A percentile compares a stretch with the other conserved stretches of the same genome.
These are phyloP conservation scores for Lophius piscatorius DNA, from an alignment of 2,113 vertebrate species.

Conservation along the genomic window DNA sequence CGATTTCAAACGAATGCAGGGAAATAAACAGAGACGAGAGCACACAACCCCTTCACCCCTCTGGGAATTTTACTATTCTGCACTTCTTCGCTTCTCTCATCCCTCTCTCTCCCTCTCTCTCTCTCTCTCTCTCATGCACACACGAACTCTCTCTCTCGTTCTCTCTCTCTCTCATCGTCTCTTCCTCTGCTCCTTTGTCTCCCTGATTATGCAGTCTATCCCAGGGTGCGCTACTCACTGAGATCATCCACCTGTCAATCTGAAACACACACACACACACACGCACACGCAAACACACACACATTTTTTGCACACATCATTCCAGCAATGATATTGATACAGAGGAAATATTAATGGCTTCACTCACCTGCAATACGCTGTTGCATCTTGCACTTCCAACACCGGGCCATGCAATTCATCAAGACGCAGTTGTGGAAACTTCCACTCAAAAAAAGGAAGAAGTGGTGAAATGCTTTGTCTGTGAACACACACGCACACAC, in stretches of 20 bases:
- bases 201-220: constrained; percentile 85
- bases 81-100: constrained; percentile 79
- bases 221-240: constrained; percentile 81
- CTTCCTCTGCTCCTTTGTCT: constrained; percentile 83
- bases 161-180: constrained; percentile 52
- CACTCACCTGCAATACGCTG: constrained; percentile 77
- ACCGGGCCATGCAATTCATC: constrained; percentile 73
- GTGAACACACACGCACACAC: constrained; percentile 40
- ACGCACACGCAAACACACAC: constrained; percentile 19
- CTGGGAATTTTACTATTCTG: constrained; percentile 84
- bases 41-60: constrained; percentile 79
- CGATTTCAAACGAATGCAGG: constrained; percentile 81
- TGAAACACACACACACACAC: constrained; percentile 44
- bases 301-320: constrained; percentile 48
- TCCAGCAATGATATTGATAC: constrained; percentile 76
- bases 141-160: constrained; percentile 29
- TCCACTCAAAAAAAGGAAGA: constrained; percentile 28
- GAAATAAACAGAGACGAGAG: constrained; percentile 84
- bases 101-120: constrained; percentile 70
- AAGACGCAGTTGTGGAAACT: constrained; percentile 66
- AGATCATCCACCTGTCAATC: constrained; percentile 85
- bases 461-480: constrained; percentile 59
- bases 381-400: constrained; percentile 76
- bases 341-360: constrained; percentile 81
- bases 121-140: constrained; percentile 48